Evolutionary conservation across 2,113 vertebrate species (phyloP).

Genomic region (Corvus hawaiiensis): DNA sequence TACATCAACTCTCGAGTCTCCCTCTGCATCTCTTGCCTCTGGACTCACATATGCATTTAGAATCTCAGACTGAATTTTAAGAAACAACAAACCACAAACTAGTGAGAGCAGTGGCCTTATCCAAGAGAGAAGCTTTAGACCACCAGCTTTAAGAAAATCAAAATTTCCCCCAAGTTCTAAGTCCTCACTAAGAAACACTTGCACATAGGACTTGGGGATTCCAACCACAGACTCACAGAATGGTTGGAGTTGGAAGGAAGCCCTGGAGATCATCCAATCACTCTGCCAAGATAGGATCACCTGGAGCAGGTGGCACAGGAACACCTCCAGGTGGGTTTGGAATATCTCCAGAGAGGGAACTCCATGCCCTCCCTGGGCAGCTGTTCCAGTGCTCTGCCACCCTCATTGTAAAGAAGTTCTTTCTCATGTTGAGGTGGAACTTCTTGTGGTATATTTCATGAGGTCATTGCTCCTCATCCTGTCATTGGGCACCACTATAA

Average conservation of each 20-base stretch:
- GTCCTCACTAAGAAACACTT: neutral
- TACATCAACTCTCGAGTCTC: neutral
- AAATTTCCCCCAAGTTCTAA: neutral
- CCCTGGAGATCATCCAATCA: neutral
- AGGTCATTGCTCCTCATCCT: neutral
- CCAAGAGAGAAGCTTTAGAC: neutral
- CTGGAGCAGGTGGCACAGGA: neutral
- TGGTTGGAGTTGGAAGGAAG: neutral
- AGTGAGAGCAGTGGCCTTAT: neutral
- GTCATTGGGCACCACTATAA: neutral
- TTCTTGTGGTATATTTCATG: neutral
- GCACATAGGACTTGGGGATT: neutral
- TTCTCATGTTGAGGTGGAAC: neutral
- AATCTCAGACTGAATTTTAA: neutral
- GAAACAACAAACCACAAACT: neutral
- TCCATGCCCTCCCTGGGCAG: neutral
- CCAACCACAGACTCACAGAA: neutral
- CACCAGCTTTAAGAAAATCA: neutral
- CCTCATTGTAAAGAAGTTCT: neutral
- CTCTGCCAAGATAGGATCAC: neutral
- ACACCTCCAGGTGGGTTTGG: neutral
- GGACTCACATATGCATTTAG: neutral
- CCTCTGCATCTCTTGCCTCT: neutral
- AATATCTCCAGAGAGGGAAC: neutral
- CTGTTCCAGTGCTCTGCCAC: neutral